Percentiles rank a stretch among this genome's conserved stretches.
Conservation (phyloP, 2,888 invertebrate genomes). For the Drosophila stalkeri region DNA sequence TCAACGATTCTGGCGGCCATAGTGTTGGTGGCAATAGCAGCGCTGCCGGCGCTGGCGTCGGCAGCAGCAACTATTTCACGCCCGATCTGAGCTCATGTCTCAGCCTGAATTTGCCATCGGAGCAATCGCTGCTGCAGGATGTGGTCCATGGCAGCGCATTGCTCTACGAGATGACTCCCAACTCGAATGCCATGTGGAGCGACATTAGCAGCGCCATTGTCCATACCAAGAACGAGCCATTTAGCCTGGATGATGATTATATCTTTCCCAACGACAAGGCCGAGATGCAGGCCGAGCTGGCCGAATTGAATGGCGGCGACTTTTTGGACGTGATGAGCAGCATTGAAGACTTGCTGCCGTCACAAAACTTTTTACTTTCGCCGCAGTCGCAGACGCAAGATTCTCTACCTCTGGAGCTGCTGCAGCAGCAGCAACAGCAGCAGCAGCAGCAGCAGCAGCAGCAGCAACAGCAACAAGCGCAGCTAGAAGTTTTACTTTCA, state of each 20-base stretch:
- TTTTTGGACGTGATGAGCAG: slow-evolving; percentile 91
- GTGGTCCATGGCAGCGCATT: slow-evolving; percentile 59
- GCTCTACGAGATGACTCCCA: slow-evolving; percentile 79
- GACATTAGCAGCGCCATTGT: slow-evolving; percentile 85
- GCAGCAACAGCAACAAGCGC: slow-evolving; percentile 65
- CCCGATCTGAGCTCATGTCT: slow-evolving; percentile 70
- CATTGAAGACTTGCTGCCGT: slow-evolving; percentile 90
- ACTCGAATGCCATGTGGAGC: slow-evolving; percentile 85
- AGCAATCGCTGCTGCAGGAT: slow-evolving; percentile 60
- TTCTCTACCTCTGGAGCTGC: slow-evolving; percentile 80
- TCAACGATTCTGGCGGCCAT: slow-evolving; percentile 25
- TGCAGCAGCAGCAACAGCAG: slow-evolving; percentile 70
- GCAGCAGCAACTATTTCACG: slow-evolving; percentile 58
- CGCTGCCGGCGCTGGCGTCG: slow-evolving; percentile 35
- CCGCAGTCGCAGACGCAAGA: slow-evolving; percentile 75
- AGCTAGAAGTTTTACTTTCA: slow-evolving; percentile 64
- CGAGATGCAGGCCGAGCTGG: slow-evolving; percentile 93
- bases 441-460: slow-evolving; percentile 61
- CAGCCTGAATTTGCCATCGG: slow-evolving; percentile 55
- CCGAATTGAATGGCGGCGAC: slow-evolving; percentile 93
- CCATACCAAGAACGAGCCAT: slow-evolving; percentile 86
- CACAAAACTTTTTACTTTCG: slow-evolving; percentile 77
- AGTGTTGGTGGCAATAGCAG: slow-evolving; percentile 34
- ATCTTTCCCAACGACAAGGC: slow-evolving; percentile 95
- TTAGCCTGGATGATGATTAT: slow-evolving; percentile 94